A percentile compares a stretch with the other conserved stretches of the same genome.
Evolutionary conservation across 2,113 vertebrate species (phyloP).

Genomic region (Sinocyclocheilus anophthalmus): DNA sequence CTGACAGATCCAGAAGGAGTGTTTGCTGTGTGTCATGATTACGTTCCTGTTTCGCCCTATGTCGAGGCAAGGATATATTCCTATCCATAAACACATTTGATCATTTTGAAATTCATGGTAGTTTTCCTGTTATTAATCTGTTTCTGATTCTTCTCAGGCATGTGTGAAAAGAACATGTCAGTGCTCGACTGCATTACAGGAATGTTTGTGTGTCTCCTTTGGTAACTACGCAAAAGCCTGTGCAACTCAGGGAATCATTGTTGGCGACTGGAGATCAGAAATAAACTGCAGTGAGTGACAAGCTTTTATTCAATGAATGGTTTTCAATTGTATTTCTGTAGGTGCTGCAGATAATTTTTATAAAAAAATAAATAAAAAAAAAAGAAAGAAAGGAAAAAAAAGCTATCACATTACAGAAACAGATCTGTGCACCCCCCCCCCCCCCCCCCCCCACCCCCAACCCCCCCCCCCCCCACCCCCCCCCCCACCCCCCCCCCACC

Average conservation of each 20-base stretch:
- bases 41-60: conserved; percentile 71
- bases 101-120: background rate
- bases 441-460: too few relatives aligned
- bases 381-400: too few relatives aligned
- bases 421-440: too few relatives aligned
- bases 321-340: background rate
- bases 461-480: too few relatives aligned
- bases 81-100: background rate
- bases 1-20: conserved; percentile 72
- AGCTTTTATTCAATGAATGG: background rate
- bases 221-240: conserved; percentile 75
- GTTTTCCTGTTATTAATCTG: background rate
- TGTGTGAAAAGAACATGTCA: conserved; percentile 70
- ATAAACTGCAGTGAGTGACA: conserved; percentile 71
- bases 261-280: conserved; percentile 71
- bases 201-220: conserved; percentile 69
- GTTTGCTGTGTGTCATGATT: conserved; percentile 77
- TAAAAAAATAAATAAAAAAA: too few relatives aligned
- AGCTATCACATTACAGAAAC: too few relatives aligned
- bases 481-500: too few relatives aligned
- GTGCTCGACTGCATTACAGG: conserved; percentile 50
- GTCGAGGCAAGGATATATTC: conserved; percentile 61
- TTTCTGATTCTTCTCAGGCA: conserved; percentile 58
- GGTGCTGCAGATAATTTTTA: background rate
- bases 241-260: conserved; percentile 56